Base-by-base conservation (phyloP, 2,113 vertebrate species). In the Vidua chalybeata region DNA sequence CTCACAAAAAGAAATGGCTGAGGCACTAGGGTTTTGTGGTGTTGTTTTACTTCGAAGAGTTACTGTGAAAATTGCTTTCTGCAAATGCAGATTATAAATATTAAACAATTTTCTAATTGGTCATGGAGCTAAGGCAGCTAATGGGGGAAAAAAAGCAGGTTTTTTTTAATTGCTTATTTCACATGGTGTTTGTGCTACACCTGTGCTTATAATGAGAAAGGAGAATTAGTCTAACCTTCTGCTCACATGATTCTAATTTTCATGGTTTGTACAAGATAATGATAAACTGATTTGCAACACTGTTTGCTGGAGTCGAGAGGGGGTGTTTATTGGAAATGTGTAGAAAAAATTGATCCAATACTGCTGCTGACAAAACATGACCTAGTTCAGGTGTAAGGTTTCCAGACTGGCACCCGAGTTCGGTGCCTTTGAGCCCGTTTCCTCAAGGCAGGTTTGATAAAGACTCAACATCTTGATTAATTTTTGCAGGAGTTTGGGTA, bases 41-140 rank as follows among this genome's bases (percentile, higher is more conserved):
- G 91, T 59, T 96, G 39, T 93, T 91, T 89, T 94, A 94, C 93
- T 93, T 98, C 2, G 52, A 78, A 94, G 94, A 98, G 98, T 97
- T 97, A 94, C 97, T 98, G 97, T 98, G 97, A 97, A 97, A 98
- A 98, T 99, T 98, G 98, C 98, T 98, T 99, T 98, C 98, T 98
- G 98, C 98, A 98, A 98, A 98, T 98, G 98, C 98, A 98, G 98
- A 98, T 98, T 98, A 98, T 98, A 97, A 98, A 98, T 98, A 98
- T 98, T 99, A 99, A 99, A 98, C 99, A 98, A 98, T 99, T 98
- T 98, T 98, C 98, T 98, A 98, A 99, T 99, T 99, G 98, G 99
- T 99, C 98, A 99, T 98, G 98, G 98, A 98, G 98, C 97, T 98
- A 98, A 98, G 97, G 98, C 98, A 98, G 98, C 98, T 99, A 98